These are phyloP conservation scores for Centropus bengalensis DNA, from an alignment of 2,113 vertebrate genomes.

Conservation along the genomic window DNA sequence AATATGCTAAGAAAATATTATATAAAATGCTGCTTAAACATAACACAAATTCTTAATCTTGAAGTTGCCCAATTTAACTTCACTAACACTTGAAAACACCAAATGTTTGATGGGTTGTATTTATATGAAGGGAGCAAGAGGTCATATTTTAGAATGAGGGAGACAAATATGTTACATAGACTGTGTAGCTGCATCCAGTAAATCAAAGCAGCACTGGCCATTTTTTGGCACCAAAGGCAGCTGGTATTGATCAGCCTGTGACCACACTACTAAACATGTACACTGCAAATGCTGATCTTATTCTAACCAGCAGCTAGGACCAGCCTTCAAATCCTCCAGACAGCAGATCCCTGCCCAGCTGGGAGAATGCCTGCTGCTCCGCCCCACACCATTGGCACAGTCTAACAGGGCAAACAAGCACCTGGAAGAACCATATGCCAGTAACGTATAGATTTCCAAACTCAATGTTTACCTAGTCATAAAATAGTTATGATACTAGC, in stretches of 20 bases:
- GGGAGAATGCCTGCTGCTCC: neutral
- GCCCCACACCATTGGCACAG: neutral
- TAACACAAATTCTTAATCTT: neutral
- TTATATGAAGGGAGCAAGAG: neutral
- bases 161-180: neutral
- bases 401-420: neutral
- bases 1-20: neutral
- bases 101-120: neutral
- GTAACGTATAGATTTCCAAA: neutral
- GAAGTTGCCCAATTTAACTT: neutral
- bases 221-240: neutral
- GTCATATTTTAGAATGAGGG: neutral
- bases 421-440: fast-evolving
- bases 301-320: neutral
- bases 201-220: neutral
- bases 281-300: no score
- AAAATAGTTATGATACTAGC: conserved; percentile 10
- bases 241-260: no score
- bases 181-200: neutral
- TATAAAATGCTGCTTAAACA: neutral
- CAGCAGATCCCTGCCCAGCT: neutral
- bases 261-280: no score
- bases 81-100: neutral
- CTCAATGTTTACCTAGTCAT: neutral
- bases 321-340: neutral